These are phyloP conservation scores for Lagopus muta DNA, from an alignment of 2,113 vertebrate genomes.

Conservation along the genomic window DNA sequence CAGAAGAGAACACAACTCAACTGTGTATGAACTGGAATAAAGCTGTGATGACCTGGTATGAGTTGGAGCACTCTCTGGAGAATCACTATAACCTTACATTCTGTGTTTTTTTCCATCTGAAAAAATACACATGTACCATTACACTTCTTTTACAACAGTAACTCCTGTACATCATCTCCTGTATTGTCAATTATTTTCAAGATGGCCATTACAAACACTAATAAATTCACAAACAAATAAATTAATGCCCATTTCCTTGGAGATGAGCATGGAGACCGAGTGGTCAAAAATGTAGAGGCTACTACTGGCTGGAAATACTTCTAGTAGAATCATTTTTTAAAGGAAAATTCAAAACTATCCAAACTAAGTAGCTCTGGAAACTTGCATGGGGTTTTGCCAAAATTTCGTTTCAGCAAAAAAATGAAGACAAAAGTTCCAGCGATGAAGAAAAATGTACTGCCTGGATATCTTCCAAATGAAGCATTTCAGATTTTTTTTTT, in stretches of 20 bases:
- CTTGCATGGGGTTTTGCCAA: conserved; percentile 37
- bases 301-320: background rate
- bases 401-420: conserved; percentile 10
- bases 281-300: background rate
- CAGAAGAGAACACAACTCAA: background rate
- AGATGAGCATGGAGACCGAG: rapidly evolving
- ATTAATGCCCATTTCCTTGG: background rate
- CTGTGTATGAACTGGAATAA: background rate
- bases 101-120: background rate
- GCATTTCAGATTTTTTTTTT: background rate
- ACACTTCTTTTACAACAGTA: background rate
- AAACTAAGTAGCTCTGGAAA: conserved; percentile 15
- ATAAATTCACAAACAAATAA: background rate
- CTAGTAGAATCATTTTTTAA: background rate
- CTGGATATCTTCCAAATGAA: conserved; percentile 50
- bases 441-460: conserved; percentile 55
- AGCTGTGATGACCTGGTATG: background rate
- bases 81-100: background rate
- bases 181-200: background rate
- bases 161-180: background rate
- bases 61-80: background rate
- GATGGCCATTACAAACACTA: background rate
- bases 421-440: conserved; percentile 19
- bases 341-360: background rate
- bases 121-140: background rate